Base-by-base conservation (phyloP, 1,140 invertebrate species). In the Mesaphorura yosii region DNA sequence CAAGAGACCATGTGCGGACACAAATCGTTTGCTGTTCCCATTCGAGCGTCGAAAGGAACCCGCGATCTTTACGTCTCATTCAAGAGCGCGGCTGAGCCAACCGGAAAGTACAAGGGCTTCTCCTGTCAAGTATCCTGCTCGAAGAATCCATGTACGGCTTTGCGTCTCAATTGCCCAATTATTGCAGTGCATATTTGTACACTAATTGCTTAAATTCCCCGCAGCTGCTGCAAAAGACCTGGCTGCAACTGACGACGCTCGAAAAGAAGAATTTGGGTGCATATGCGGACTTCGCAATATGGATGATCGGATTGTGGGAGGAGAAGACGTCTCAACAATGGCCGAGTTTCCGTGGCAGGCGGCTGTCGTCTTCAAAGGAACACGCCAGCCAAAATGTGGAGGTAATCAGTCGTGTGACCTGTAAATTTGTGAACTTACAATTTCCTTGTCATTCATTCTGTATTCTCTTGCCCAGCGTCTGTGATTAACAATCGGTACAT, bases 291-390 rank as follows among this genome's bases (percentile, higher is more conserved):
- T 57, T 26, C 51, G 46, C 26, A 55, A 53, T 31, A 37, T 20
- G 0, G 23, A 28, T 19, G 54, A 55, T n/a, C 28, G 58, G 39
- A 60, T 60, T 20, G 58, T 60, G 1, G 58, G 58, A 7, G 58
- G 58, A 19, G 20, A 50, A 20, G 46, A 51, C 27, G n/a, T n/a
- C n/a, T 51, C 54, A 4, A 45, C 39, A n/a, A 23, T 45, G 3
- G 26, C 29, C n/a, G 53, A 59, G 20, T 59, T 53, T 19, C 58
- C 58, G 0, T 59, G 53, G 53, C 53, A 59, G 25, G 7, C 53
- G 3, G 58, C 41, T 2, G 37, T 59, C 12, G 58, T 60, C 5
- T 50, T 28, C 20, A 12, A 50, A 6, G 38, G 42, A n/a, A 60
- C 54, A 0, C 38, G 58, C 3, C n/a, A 17, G n/a, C 58, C 58